Evolutionary conservation across 2,113 vertebrate genomes (phyloP), one percentile per base, ranked within the genome.

Genomic region (Centropus bengalensis): DNA sequence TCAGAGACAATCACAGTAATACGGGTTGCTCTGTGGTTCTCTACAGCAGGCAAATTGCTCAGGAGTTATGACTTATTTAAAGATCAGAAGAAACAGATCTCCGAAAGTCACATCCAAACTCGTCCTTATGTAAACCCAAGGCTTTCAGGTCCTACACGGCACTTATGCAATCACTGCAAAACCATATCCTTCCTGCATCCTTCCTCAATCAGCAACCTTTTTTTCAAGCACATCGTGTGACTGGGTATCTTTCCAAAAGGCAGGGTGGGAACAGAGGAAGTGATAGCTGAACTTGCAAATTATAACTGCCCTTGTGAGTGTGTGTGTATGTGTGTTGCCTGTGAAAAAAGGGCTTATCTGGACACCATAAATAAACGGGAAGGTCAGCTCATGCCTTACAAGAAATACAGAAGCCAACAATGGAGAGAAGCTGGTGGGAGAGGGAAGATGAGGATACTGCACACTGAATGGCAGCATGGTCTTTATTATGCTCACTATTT

Each of bases 241-340:
- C 66, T 90, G 92, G 78, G 84, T 82, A 36, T 87, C 93, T 82
- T 88, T 91, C 86, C 92, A 96, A 96, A 95, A 96, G 74, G 64
- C 93, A 83, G 67, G 89, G 69, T 93, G 79, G 97, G 92, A 97
- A 97, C 94, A 91, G 83, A 97, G 93, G 92, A 91, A 97, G 82
- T 28, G 95, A 91, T 94, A 96, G 94, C 77, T 73, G 64, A 93
- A 85, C 64, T 91, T 83, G 83, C 76, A 58, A 82, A 88, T 93
- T 95, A 28, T 89, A 93, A 92, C 83, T 88, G 71, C 45, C 83
- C 92, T 86, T 84, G 64, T 42, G 24, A 77, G 69, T 80, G 75
- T 77, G 45, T 45, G 44, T 45, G 44, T 45, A 38, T 73, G 38
- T 73, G 44, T 47, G 32, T 5, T 66, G 91, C 93, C 85, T 82